Evolutionary conservation across 2,797 vertebrate genomes (phyloP), one percentile per base, ranked within the genome.

Genomic region (Sebastes iracundus): DNA sequence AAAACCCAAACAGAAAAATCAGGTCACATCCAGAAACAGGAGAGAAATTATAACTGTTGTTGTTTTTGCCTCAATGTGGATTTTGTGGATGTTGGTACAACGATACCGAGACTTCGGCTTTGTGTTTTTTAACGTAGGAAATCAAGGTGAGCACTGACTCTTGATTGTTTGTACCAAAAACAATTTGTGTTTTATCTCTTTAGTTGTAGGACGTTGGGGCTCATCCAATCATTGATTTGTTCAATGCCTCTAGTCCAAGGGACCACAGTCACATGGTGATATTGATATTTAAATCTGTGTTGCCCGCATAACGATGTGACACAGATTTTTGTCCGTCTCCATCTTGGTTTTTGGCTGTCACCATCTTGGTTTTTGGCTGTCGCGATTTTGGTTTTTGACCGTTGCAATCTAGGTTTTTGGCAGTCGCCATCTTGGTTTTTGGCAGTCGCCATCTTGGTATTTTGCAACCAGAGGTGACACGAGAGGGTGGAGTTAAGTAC

Each of bases 1-100:
- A 83, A 64, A 81, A 61, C 63, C 38, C 6, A 2, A 52, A 25
- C 3, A 58, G 8, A 27, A 58, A 77, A 82, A 84, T 46, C 58
- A 33, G 77, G 66, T 55, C 70, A 33, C 2, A 10, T 71, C 63
- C 33, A 32, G 58, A 61, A 23, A 32, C 18, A 8, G 49, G 22
- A 69, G 63, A 49, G 59, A 61, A 66, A 73, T 16, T 49, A 5
- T 20, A 25, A 30, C 27, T 55, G 28, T 27, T 27, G 28, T 63
- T 62, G 30, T 12, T 23, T 20, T 20, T 49, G 42, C 42, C 42
- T 49, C 42, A 4, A 49, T 52, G 61, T 62, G 46, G 22, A 7
- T 0, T 22, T 28, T 18, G 28, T 66, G 30, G 72, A 30, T 10
- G 10, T 14, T 58, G 4, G 53, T 35, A 25, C 9, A 3, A 22